Conservation (phyloP, 2,113 vertebrate genomes). For the Crotalus helleri region DNA sequence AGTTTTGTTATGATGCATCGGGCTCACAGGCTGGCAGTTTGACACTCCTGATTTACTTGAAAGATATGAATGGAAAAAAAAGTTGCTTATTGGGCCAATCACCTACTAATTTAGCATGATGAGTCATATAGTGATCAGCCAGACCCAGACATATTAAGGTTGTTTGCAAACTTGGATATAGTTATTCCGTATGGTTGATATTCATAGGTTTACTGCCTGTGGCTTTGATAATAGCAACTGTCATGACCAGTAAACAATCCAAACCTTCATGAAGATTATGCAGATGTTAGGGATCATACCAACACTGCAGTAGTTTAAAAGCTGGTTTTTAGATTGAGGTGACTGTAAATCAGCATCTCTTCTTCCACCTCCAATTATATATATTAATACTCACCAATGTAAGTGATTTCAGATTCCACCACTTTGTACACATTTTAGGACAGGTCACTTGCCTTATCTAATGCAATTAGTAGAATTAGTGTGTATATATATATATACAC, state of each 20-base stretch:
- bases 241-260: background rate
- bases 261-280: background rate
- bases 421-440: slow-evolving; percentile 56
- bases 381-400: slow-evolving; percentile 30
- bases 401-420: slow-evolving; percentile 57
- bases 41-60: background rate
- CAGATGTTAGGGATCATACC: background rate
- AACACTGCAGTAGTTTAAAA: slow-evolving; percentile 26
- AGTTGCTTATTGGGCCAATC: background rate
- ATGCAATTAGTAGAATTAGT: slow-evolving; percentile 45
- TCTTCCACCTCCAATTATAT: background rate
- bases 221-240: background rate
- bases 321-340: slow-evolving; percentile 22
- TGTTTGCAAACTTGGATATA: background rate
- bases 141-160: background rate
- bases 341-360: background rate
- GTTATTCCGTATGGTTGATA: background rate
- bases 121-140: background rate
- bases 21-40: too few species aligned
- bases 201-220: background rate
- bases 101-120: background rate
- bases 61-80: background rate
- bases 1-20: too few species aligned
- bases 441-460: slow-evolving; percentile 61
- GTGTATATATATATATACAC: too few species aligned